Base-by-base conservation (phyloP, 2,888 invertebrate species). In the Fabriciana adippe region DNA sequence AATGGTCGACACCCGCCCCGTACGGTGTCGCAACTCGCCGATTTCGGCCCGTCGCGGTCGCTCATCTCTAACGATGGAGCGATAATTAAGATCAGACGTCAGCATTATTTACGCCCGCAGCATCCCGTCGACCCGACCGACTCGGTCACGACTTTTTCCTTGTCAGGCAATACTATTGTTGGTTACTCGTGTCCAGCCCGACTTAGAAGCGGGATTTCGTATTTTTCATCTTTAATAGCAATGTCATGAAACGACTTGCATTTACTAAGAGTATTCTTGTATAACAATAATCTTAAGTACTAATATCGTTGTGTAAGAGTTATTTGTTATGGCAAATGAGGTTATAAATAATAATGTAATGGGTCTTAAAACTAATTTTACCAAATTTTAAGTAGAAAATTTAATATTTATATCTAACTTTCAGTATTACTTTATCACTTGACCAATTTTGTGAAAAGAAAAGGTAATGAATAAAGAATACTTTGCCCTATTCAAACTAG, bases 41-140 rank as follows among this genome's bases (percentile, higher is more conserved):
- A 88, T 88, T 90, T 88, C 85, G 87, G 88, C 72, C 66, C 81
- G 80, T 47, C 48, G 74, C 74, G 74, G 75, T 87, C 88, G 89
- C 88, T 90, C 88, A 89, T 90, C 87, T 89, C 90, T 90, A 90
- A 90, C 89, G 91, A 92, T 92, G 86, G 88, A 84, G 83, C 87
- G 91, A 91, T 92, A 92, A 91, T 92, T 92, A 92, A 91, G 90
- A 90, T 90, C 84, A 85, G 90, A 86, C 89, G 84, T 84, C 85
- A 83, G 88, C 85, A 90, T 89, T 91, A 92, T 90, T 91, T 90
- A 89, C 90, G 91, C 91, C 91, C 82, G 87, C 83, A 89, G 91
- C 90, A 83, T 87, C 86, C 85, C 82, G 85, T 78, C 85, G 90
- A 88, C 89, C 89, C 80, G 81, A 76, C 81, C 82, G 82, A 87